Conservation (phyloP, 2,797 vertebrate genomes). For the Cirrhinus molitorella region DNA sequence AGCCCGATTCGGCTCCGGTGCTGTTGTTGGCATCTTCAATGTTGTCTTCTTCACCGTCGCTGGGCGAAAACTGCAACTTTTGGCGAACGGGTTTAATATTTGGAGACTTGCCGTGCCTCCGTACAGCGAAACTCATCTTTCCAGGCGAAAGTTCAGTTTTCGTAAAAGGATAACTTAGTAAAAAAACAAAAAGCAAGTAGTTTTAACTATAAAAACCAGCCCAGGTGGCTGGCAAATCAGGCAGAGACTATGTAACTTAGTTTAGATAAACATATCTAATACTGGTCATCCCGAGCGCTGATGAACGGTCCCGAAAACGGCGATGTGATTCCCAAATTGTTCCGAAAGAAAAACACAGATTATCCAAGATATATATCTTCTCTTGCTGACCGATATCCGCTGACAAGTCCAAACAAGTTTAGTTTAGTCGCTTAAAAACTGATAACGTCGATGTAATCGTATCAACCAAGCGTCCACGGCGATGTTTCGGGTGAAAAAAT, state of each 20-base stretch:
- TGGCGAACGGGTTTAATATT: slow-evolving; percentile 80
- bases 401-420: slow-evolving; percentile 37
- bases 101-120: slow-evolving; percentile 69
- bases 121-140: slow-evolving; percentile 67
- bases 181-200: background rate
- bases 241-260: background rate
- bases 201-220: background rate
- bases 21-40: slow-evolving; percentile 89
- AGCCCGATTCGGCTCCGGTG: slow-evolving; percentile 93
- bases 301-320: slow-evolving; percentile 6
- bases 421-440: background rate
- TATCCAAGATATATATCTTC: background rate
- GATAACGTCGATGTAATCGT: background rate
- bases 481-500: slow-evolving; percentile 47
- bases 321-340: background rate
- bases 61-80: slow-evolving; percentile 85
- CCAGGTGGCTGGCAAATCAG: background rate
- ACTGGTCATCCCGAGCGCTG: background rate
- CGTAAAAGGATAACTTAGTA: background rate
- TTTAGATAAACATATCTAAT: slow-evolving; percentile 44
- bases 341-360: background rate
- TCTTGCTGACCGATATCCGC: background rate
- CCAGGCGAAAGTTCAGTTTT: background rate
- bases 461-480: slow-evolving; percentile 1
- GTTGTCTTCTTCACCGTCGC: slow-evolving; percentile 89